Percentiles rank a stretch among this genome's conserved stretches.
These are phyloP conservation scores for Bubo scandiacus DNA, from an alignment of 2,113 vertebrate genomes.

Conservation along the genomic window DNA sequence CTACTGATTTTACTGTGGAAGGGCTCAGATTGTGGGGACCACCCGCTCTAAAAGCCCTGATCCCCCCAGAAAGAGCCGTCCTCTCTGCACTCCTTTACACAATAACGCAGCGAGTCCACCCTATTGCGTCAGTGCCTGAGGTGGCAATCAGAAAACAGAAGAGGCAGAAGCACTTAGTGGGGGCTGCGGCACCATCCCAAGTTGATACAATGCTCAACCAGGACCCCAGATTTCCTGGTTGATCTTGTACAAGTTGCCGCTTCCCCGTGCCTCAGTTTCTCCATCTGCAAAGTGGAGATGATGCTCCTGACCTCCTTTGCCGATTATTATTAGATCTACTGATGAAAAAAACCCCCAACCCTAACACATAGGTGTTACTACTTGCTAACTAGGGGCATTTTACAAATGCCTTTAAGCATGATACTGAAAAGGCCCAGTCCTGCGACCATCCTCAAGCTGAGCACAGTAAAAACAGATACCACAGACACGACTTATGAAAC, in stretches of 20 bases:
- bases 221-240: background rate
- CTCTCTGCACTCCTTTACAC: no score
- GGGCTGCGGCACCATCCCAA: fast-evolving
- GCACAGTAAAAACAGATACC: background rate
- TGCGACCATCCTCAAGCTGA: background rate
- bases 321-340: background rate
- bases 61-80: background rate
- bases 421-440: background rate
- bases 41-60: background rate
- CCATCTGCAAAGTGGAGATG: background rate
- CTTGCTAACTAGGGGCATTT: background rate
- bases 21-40: background rate
- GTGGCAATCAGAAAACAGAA: background rate
- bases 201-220: fast-evolving
- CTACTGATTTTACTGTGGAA: background rate
- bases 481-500: background rate
- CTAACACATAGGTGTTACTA: no score
- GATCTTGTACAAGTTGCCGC: background rate
- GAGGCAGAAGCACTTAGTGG: background rate
- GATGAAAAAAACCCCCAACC: background rate
- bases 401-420: background rate
- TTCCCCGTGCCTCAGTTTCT: background rate
- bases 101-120: background rate
- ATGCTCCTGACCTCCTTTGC: background rate
- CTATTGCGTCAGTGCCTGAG: background rate